A percentile compares a stretch with the other conserved stretches of the same genome.
phyloP scores from a whole-genome alignment of 2,888 invertebrate genomes.

The Ophion slaviceki region DNA sequence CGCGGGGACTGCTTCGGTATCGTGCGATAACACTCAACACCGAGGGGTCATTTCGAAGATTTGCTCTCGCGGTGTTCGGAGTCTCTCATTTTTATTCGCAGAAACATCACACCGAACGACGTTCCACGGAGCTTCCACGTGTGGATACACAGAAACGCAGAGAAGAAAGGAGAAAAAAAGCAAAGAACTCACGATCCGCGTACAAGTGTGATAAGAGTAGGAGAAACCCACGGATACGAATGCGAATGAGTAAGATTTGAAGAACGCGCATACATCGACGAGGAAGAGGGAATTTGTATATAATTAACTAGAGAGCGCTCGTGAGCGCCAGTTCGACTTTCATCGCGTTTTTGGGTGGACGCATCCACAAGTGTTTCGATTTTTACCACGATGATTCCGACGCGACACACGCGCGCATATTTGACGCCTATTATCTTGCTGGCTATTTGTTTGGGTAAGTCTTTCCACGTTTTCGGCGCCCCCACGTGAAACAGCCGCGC shows the following conservation, averaged over 20 bases:
- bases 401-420: constrained; percentile 17
- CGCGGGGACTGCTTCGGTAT: constrained; percentile 50
- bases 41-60: constrained; percentile 64
- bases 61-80: constrained; percentile 40
- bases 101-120: not conserved
- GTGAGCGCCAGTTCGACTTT: constrained; percentile 46
- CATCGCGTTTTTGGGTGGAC: constrained; percentile 26
- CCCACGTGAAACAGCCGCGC: not conserved
- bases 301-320: constrained; percentile 35
- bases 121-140: constrained; percentile 9
- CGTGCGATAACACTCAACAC: constrained; percentile 57
- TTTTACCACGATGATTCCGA: constrained; percentile 33
- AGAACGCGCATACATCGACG: constrained; percentile 5
- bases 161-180: not conserved
- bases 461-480: not conserved
- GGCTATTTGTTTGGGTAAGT: constrained; percentile 53
- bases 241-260: constrained; percentile 28
- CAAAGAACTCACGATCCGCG: constrained; percentile 8
- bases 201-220: constrained; percentile 6
- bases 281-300: constrained; percentile 42
- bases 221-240: not conserved
- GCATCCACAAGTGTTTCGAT: constrained; percentile 3
- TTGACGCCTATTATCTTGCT: constrained; percentile 38
- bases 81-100: constrained; percentile 37
- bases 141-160: not conserved